A percentile compares a stretch with the other conserved stretches of the same genome.
These are phyloP conservation scores for Neolamprologus sp. DNA, from an alignment of 2,113 vertebrate species.

Conservation along the genomic window DNA sequence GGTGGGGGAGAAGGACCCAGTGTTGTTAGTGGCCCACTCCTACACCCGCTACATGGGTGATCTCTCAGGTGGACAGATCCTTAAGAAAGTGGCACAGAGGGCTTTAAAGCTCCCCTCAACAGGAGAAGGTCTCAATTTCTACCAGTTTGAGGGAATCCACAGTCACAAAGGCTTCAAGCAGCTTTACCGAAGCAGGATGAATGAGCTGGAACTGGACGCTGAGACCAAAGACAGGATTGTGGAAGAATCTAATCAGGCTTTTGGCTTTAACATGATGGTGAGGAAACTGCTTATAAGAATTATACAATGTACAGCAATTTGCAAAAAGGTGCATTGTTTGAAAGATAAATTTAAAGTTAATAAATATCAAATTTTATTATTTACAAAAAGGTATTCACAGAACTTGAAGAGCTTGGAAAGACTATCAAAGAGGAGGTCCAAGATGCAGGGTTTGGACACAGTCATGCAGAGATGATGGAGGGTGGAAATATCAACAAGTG, in stretches of 20 bases:
- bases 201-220: constrained; percentile 78
- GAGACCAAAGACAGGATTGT: constrained; percentile 77
- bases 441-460: constrained; percentile 65
- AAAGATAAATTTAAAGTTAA: not conserved
- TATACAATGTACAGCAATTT: not conserved
- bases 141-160: constrained; percentile 80
- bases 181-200: constrained; percentile 86
- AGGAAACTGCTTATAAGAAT: not conserved
- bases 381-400: constrained; percentile 77
- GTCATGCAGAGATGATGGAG: constrained; percentile 50
- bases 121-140: constrained; percentile 84
- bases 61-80: constrained; percentile 88
- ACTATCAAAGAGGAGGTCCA: constrained; percentile 65
- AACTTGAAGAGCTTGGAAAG: constrained; percentile 79
- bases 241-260: constrained; percentile 83
- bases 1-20: constrained; percentile 73
- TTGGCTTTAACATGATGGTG: constrained; percentile 87
- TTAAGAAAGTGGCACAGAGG: constrained; percentile 90
- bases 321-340: not conserved
- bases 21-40: constrained; percentile 82
- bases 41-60: constrained; percentile 95
- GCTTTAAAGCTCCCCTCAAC: constrained; percentile 81
- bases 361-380: not conserved
- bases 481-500: constrained; percentile 81
- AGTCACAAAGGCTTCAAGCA: constrained; percentile 87